These are phyloP conservation scores for Sylvilagus bachmani DNA, from an alignment of 2,113 vertebrate species.

Conservation along the genomic window DNA sequence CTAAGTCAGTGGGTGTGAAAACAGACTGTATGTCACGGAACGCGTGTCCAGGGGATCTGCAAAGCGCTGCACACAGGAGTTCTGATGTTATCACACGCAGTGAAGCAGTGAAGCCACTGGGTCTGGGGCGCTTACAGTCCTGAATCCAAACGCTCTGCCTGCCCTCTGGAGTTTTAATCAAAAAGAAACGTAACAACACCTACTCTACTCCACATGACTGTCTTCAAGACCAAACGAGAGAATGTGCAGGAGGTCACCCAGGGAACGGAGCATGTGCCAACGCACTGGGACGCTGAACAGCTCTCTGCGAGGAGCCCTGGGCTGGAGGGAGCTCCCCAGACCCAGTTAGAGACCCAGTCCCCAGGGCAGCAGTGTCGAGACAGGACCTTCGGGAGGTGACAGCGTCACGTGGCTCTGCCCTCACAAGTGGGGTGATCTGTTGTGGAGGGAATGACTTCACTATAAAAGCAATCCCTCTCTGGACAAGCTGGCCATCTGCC, in stretches of 20 bases:
- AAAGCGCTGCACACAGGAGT: neutral
- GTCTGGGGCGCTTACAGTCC: neutral
- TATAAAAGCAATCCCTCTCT: neutral
- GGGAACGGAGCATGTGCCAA: neutral
- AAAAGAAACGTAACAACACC: neutral
- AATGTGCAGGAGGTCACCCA: neutral
- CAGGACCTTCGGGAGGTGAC: neutral
- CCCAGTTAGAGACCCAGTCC: too few species aligned
- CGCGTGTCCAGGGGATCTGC: neutral
- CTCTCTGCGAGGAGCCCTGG: neutral
- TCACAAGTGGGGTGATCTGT: neutral
- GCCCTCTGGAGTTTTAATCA: neutral
- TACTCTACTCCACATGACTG: neutral
- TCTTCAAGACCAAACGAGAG: slow-evolving; percentile 8
- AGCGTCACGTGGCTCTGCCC: neutral
- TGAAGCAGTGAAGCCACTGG: neutral
- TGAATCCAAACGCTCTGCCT: slow-evolving; percentile 7
- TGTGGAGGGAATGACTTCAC: neutral
- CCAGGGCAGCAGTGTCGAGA: neutral
- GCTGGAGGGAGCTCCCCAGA: neutral
- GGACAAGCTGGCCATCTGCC: neutral
- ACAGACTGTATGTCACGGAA: neutral
- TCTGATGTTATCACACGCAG: neutral
- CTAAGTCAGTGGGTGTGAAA: slow-evolving; percentile 31
- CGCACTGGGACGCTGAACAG: neutral